phyloP scores from a whole-genome alignment of 2,797 vertebrate genomes.

The Spondyliosoma cantharus region DNA sequence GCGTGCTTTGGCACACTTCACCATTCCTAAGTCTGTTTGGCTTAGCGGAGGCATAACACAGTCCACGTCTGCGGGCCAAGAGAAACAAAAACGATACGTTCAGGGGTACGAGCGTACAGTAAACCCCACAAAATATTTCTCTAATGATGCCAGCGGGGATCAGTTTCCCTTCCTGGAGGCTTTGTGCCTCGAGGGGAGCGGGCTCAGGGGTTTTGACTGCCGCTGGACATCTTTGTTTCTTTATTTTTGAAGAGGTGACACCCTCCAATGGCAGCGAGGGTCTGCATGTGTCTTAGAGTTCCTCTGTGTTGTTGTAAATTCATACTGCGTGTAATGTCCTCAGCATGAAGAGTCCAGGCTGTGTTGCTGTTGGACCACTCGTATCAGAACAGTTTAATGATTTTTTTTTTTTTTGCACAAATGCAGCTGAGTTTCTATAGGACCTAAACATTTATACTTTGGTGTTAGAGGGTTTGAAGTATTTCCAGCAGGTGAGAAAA shows the following conservation, averaged over 20 bases:
- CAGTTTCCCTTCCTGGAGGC: slow-evolving; percentile 79
- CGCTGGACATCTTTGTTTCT: slow-evolving; percentile 54
- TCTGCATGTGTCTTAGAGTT: not conserved
- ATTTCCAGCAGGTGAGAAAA: not conserved
- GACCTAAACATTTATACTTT: not conserved
- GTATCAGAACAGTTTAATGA: not conserved
- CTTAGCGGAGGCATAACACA: slow-evolving; percentile 82
- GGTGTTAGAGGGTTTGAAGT: not conserved
- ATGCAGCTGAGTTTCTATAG: not conserved
- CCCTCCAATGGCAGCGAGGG: not conserved
- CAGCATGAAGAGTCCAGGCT: not conserved
- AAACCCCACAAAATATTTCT: slow-evolving; percentile 82
- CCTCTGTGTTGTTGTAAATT: not conserved
- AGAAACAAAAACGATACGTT: slow-evolving; percentile 84
- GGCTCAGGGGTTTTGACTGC: slow-evolving; percentile 30
- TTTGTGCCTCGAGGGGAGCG: slow-evolving; percentile 47
- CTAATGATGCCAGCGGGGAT: slow-evolving; percentile 81
- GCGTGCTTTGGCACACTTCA: slow-evolving; percentile 81
- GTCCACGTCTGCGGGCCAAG: slow-evolving; percentile 78
- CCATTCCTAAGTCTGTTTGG: slow-evolving; percentile 84
- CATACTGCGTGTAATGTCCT: not conserved
- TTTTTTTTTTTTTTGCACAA: not conserved
- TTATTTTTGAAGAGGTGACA: slow-evolving; percentile 30
- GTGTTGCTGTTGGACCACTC: not conserved
- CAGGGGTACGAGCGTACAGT: slow-evolving; percentile 73